Conservation (phyloP, 2,113 vertebrate genomes). For the Gobiocypris rarus region DNA sequence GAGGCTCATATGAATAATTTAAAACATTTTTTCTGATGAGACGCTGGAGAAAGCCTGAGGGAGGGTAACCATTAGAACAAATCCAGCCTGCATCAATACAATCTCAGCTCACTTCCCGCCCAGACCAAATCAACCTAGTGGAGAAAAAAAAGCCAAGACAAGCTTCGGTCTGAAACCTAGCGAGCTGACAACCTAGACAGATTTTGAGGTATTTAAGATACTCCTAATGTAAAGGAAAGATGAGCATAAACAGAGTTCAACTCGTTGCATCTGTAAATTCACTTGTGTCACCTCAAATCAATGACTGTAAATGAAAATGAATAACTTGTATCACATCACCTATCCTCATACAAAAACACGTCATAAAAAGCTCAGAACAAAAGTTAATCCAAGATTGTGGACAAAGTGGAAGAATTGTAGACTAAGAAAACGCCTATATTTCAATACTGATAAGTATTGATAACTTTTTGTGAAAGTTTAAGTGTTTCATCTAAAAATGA, state of each 20-base stretch:
- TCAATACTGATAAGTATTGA: too few species aligned
- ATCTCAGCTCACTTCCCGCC: conserved; percentile 6
- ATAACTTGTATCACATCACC: not conserved
- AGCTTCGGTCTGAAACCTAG: not conserved
- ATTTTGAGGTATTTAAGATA: not conserved
- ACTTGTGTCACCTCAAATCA: not conserved
- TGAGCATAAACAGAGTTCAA: not conserved
- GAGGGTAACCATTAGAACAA: conserved; percentile 70
- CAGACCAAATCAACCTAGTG: conserved; percentile 53
- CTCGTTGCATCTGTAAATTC: not conserved
- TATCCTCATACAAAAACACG: too few species aligned
- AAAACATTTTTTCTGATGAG: conserved; percentile 63
- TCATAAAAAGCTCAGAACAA: too few species aligned
- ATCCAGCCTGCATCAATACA: conserved; percentile 60
- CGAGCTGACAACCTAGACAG: not conserved
- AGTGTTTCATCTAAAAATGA: too few species aligned
- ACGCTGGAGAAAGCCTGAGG: conserved; percentile 69
- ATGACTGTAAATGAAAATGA: not conserved
- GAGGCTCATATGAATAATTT: conserved; percentile 82
- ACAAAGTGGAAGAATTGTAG: too few species aligned
- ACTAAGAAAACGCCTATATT: too few species aligned
- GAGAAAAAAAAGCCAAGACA: conserved; percentile 48
- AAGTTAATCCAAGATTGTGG: too few species aligned
- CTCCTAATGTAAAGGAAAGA: not conserved
- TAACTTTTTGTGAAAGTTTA: too few species aligned